Evolutionary conservation across 2,888 invertebrate species (phyloP), one percentile per base, ranked within the genome.

Genomic region (Mimumesa dahlbomi): DNA sequence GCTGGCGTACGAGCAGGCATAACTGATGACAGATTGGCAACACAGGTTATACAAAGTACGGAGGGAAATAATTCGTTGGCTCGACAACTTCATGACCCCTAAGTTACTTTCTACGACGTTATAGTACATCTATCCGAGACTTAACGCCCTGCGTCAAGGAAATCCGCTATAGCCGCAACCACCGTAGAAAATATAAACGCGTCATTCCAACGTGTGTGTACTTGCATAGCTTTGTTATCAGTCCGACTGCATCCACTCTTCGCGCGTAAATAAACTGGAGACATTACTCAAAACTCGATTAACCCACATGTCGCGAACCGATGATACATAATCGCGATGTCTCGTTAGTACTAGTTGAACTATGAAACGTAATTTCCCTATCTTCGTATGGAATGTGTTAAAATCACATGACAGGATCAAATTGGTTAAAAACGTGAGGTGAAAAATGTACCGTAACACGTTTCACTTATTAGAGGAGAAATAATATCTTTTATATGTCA

Each of bases 1-100:
- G 46, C 25, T 38, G 50, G 73, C 59, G 38, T 6, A 29, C 63
- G 43, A 38, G 38, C 49, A 42, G 56, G 57, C 52, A 73, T 65
- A 73, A 65, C 73, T 69, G 76, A 79, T 75, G 80, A 79, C 80
- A 70, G 80, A 79, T 79, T 59, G 79, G 70, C 77, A 65, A 77
- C 63, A 46, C 58, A 43, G 75, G 58, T 79, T 70, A 45, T 70
- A 68, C 73, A 69, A 73, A 72, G 61, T 45, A 69, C 67, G 34
- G 31, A 53, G 63, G 61, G 65, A 77, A 79, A 79, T 79, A 79
- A 79, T 79, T 79, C 79, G 75, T 58, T 50, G 67, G 4, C 61
- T 43, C 59, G 75, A 77, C 79, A 77, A 79, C 75, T 73, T 67
- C 75, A 66, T 54, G 77, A 70, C 65, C 77, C 65, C 52, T 68